A percentile compares a stretch with the other conserved stretches of the same genome.
phyloP scores from a whole-genome alignment of 37 sponge, comb jelly and placozoan genomes.

The Amphimedon queenslandica region DNA sequence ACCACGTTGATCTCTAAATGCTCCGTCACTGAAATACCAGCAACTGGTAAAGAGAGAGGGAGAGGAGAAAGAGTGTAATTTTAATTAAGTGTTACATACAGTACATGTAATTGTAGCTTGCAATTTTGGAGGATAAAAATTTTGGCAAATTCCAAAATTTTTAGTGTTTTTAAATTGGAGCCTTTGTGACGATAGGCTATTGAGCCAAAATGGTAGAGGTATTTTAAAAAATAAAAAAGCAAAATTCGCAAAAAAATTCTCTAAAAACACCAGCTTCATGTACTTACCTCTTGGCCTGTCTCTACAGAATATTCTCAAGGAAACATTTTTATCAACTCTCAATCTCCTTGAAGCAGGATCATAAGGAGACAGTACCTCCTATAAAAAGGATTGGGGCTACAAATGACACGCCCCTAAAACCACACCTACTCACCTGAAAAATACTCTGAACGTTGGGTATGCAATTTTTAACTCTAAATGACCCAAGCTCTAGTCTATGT shows the following conservation, averaged over 20 bases:
- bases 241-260: too few species aligned
- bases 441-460: constrained; percentile 61
- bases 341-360: constrained; percentile 52
- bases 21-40: constrained; percentile 90
- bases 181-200: too few species aligned
- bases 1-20: constrained; percentile 93
- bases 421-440: constrained; percentile 38
- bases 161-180: too few species aligned
- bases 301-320: constrained; percentile 66
- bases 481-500: constrained; percentile 82
- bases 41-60: constrained; percentile 44
- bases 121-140: too few species aligned
- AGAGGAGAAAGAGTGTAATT: constrained; percentile 3
- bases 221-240: too few species aligned
- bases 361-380: constrained; percentile 75
- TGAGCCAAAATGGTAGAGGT: too few species aligned
- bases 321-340: constrained; percentile 73
- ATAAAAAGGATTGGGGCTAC: not conserved
- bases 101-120: not conserved
- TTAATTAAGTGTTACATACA: not conserved
- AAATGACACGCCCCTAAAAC: not conserved
- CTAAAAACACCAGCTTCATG: not conserved
- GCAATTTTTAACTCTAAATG: constrained; percentile 74
- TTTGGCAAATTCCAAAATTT: too few species aligned
- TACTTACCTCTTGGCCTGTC: constrained; percentile 69